Base-by-base conservation (phyloP, 2,113 vertebrate species). In the Phyllostomus discolor region DNA sequence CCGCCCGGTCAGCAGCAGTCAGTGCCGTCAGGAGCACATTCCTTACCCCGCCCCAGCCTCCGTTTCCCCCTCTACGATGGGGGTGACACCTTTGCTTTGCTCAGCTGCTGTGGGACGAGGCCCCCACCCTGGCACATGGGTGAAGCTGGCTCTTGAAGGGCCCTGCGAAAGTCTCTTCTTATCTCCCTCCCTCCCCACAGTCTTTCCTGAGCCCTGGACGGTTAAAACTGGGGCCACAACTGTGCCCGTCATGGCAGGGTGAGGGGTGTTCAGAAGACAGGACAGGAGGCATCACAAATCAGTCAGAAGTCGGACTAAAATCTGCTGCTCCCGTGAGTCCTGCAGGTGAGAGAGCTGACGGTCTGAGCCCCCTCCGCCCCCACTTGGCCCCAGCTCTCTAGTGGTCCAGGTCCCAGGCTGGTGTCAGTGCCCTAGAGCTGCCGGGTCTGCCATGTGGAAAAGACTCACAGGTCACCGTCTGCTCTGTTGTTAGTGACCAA, bases 401-500 rank as follows among this genome's bases (percentile, higher is more conserved):
- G 57, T 72, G 69, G 24, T 96, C 95, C 86, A 86, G 0, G 6
- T 50, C 52, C 67, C 7, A 54, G 43, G 59, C 15, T 5, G 6
- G 76, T 31, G 17, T 97, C 96, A 69, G 94, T 33, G 89, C 62
- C 96, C 48, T 41, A 1, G 72, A 96, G 94, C 17, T 80, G 79
- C 81, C 94, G 95, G 97, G 96, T 97, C 97, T 98, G 97, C 93
- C 97, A 94, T 93, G 97, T 95, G 97, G 97, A 98, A 98, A 98
- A 96, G 94, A 97, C 95, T 98, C 93, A 96, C 96, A 96, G 97
- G 98, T 96, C 98, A 95, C 89, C 14, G 2, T 70, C 96, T 95
- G 95, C 91, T 97, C 93, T 80, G 92, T 87, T 96, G 95, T 97
- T 94, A 98, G 97, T 95, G 97, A 95, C 95, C 94, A 31, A 0